Conservation (phyloP, 2,113 vertebrate species). For the Genyomyrus donnyi region DNA sequence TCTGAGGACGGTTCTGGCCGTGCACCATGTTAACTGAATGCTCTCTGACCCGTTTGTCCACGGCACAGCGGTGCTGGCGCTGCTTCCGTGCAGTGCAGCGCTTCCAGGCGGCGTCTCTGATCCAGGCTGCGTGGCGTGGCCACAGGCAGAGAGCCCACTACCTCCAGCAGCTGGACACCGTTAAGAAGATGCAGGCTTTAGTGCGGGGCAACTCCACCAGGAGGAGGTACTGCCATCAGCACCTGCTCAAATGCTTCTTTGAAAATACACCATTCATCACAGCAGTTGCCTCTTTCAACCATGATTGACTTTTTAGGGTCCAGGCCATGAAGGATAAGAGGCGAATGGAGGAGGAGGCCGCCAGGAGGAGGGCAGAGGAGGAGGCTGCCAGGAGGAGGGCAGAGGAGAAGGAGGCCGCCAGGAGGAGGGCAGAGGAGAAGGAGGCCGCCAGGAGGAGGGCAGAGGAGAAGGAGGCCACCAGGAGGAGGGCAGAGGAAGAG, state of each 20-base stretch:
- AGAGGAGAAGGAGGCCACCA: constrained; percentile 23
- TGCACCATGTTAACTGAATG: background rate
- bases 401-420: background rate
- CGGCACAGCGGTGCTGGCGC: constrained; percentile 66
- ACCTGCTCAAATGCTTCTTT: background rate
- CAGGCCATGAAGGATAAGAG: constrained; percentile 52
- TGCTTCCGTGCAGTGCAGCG: constrained; percentile 48
- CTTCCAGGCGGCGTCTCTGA: constrained; percentile 54
- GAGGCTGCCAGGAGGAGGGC: constrained; percentile 17
- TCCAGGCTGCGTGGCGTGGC: constrained; percentile 78
- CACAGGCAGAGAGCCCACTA: constrained; percentile 54
- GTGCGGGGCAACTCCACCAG: constrained; percentile 77
- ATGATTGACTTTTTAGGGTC: constrained; percentile 42
- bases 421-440: constrained; percentile 26
- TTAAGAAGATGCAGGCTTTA: constrained; percentile 74
- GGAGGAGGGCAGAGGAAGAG: constrained; percentile 1
- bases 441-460: constrained; percentile 12
- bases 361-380: background rate
- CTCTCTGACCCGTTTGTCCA: background rate
- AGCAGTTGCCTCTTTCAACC: background rate
- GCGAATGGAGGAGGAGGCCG: constrained; percentile 37
- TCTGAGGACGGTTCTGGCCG: background rate
- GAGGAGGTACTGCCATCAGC: constrained; percentile 60
- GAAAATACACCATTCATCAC: background rate
- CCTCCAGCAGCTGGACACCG: constrained; percentile 40